Evolutionary conservation across 2,888 invertebrate species (phyloP).

Genomic region (Sphecodes monilicornis): DNA sequence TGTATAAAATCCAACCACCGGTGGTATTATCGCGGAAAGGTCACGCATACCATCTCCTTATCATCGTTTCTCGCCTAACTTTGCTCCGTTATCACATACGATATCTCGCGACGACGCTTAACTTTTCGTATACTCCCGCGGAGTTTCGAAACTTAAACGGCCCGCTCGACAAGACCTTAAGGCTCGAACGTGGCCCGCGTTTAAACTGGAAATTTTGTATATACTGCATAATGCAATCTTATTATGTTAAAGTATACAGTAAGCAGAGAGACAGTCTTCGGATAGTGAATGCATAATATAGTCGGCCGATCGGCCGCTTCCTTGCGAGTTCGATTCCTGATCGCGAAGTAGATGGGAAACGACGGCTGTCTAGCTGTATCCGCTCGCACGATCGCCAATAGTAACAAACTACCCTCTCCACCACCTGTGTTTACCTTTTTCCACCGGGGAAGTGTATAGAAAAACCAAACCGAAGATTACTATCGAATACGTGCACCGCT

Average conservation of each 20-base stretch:
- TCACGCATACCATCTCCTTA: conserved; percentile 11
- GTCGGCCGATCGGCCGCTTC: conserved; percentile 50
- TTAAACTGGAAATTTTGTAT: conserved; percentile 78
- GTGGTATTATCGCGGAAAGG: background rate
- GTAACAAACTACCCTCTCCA: conserved; percentile 29
- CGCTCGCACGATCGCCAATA: conserved; percentile 33
- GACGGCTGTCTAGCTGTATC: conserved; percentile 38
- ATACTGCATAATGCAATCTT: conserved; percentile 80
- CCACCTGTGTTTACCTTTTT: conserved; percentile 12
- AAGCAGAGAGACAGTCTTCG: conserved; percentile 67
- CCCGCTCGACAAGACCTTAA: conserved; percentile 60
- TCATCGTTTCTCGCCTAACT: conserved; percentile 32
- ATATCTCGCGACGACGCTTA: conserved; percentile 37
- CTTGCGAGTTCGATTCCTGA: conserved; percentile 45
- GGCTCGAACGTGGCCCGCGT: conserved; percentile 70
- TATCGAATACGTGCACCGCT: background rate
- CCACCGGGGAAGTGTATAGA: no score
- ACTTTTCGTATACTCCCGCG: conserved; percentile 48
- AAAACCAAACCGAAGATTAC: conserved; percentile 31
- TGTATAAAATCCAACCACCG: background rate
- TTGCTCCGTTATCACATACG: conserved; percentile 32
- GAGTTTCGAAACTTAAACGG: conserved; percentile 63
- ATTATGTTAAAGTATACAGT: conserved; percentile 83
- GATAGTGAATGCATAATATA: conserved; percentile 77
- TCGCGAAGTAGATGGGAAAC: conserved; percentile 41